phyloP scores from a whole-genome alignment of 2,888 invertebrate species.

The Lamellibrachia satsuma region DNA sequence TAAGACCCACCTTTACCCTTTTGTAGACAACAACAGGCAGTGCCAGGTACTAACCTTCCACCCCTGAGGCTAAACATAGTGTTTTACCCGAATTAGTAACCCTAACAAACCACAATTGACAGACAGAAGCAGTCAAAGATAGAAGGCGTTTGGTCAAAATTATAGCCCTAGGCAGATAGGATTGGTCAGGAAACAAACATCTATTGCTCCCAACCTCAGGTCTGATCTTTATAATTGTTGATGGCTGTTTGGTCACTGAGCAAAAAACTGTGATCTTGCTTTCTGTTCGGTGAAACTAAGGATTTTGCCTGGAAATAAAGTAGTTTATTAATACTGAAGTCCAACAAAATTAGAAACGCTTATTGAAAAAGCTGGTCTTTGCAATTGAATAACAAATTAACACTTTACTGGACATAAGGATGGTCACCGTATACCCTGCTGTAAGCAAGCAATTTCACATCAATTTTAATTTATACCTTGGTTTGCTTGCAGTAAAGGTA shows the following conservation, averaged over 20 bases:
- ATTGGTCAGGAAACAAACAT: not conserved
- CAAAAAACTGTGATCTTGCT: not conserved
- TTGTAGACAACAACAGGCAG: not conserved
- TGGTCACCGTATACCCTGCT: too few species aligned
- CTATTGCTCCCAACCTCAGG: not conserved
- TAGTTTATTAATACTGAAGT: not conserved
- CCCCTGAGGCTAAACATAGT: not conserved
- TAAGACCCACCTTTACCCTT: not conserved
- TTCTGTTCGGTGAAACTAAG: not conserved
- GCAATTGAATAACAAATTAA: not conserved
- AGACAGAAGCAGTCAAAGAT: not conserved
- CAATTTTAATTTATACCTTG: too few species aligned
- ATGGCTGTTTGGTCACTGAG: not conserved
- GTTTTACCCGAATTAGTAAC: not conserved
- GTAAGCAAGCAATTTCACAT: too few species aligned
- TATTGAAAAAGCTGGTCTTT: not conserved
- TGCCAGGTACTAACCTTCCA: not conserved
- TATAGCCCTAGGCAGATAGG: not conserved
- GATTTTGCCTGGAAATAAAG: not conserved
- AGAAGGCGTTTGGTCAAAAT: not conserved
- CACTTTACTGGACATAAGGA: not conserved
- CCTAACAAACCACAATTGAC: slow-evolving; percentile 12
- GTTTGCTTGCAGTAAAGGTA: too few species aligned
- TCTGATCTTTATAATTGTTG: not conserved
- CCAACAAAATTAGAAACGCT: not conserved